Evolutionary conservation across 2,797 vertebrate genomes (phyloP).

Genomic region (Morelia viridis): DNA sequence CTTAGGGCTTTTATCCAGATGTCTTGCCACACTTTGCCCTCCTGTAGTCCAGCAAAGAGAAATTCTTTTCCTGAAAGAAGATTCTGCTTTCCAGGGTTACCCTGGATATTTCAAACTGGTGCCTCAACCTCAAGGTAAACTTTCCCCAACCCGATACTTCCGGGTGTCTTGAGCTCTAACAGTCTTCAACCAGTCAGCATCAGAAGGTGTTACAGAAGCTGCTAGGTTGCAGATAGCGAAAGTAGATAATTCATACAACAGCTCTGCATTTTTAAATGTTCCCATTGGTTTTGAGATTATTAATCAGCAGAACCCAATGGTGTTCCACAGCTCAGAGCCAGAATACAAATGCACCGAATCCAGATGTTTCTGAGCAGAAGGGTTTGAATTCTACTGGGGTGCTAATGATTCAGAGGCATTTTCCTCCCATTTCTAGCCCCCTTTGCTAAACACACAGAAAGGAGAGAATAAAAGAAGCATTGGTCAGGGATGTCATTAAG

Average conservation of each 20-base stretch:
- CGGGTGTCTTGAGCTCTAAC: background rate
- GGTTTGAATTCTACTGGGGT: background rate
- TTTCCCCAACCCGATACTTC: no score
- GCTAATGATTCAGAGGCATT: background rate
- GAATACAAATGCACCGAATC: background rate
- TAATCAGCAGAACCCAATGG: no score
- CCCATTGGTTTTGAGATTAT: background rate
- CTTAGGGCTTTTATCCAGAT: conserved; percentile 4
- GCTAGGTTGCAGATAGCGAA: no score
- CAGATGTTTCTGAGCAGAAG: background rate
- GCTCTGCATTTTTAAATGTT: no score
- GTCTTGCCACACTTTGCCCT: background rate
- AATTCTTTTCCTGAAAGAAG: background rate
- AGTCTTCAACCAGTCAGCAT: background rate
- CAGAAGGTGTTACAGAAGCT: background rate
- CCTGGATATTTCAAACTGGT: background rate
- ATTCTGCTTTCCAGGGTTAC: background rate
- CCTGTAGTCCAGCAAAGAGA: background rate
- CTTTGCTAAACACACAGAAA: background rate
- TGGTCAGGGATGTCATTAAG: background rate
- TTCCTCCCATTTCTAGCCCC: background rate
- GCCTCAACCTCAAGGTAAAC: background rate
- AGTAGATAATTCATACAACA: no score
- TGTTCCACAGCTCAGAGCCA: background rate
- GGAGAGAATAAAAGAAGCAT: background rate